Evolutionary conservation across 2,797 vertebrate genomes (phyloP).

Genomic region (Halcyon leucocephala): DNA sequence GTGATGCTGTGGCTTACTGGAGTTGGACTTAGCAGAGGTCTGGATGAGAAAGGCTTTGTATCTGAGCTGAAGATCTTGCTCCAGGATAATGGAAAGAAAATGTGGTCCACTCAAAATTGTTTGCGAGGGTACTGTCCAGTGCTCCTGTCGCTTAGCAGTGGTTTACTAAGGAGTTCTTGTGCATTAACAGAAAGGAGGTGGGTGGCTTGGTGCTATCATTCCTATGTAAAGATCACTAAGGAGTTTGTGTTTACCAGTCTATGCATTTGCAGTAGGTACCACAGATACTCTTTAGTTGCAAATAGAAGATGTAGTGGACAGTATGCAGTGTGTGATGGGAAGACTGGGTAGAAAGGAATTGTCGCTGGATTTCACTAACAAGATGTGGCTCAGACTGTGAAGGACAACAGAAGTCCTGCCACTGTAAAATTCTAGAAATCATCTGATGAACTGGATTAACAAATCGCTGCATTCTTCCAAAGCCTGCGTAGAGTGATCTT

Average conservation of each 20-base stretch:
- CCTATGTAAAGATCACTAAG: neutral
- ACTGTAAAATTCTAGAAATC: neutral
- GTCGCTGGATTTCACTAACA: neutral
- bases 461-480: neutral
- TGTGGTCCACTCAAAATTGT: neutral
- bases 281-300: neutral
- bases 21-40: neutral
- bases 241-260: neutral
- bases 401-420: rapidly evolving
- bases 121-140: neutral
- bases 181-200: neutral
- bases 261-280: neutral
- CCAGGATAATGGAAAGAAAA: neutral
- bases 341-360: neutral
- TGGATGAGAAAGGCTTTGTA: neutral
- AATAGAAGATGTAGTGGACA: neutral
- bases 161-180: neutral
- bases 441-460: neutral
- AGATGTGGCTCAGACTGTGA: neutral
- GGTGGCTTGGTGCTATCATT: neutral
- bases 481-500: neutral
- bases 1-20: neutral
- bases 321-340: neutral
- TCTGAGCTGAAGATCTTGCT: neutral
- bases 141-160: neutral